Base-by-base conservation (phyloP, 2,797 vertebrate genomes). In the Erithacus rubecula region DNA sequence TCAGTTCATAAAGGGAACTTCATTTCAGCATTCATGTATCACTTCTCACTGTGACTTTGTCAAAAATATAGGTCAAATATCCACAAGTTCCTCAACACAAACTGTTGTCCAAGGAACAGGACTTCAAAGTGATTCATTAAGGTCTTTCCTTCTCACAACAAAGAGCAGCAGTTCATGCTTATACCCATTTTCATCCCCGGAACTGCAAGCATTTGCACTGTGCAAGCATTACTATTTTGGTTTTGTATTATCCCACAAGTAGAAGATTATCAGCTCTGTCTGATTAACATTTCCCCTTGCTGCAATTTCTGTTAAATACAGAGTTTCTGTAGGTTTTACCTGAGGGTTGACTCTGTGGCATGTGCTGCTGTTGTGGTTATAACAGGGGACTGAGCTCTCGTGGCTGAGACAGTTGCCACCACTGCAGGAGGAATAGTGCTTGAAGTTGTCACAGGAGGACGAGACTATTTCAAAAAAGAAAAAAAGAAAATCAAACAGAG, bases 341-440 rank as follows among this genome's bases (percentile, higher is more conserved):
- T 99, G 65, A 99, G 98, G 20, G 98, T 95, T 69, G 99, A 98
- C 46, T 99, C 99, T 14, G 98, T 97, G 79, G 98, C 97, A 95
- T 99, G 99, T 29, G 99, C 98, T 69, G 98, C 98, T 47, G 99
- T 98, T 4, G 99, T 99, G 79, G 98, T 99, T 93, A 99, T 99
- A 87, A 99, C 98, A 23, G 99, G 99, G 65, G 99, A 99, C 97
- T 99, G 99, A 41, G 99, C 99, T 96, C 99, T 98, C 2, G 98
- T 99, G 77, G 99, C 99, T 0, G 99, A 99, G 49, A 99, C 99
- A 11, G 99, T 99, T 16, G 99, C 99, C 95, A 99, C 99, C 90
- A 99, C 99, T 27, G 99, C 98, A 51, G 99, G 99, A 88, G 99
- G 98, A 92, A 99, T 99, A 49, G 99, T 98, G 65, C 99, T 99